phyloP scores from a whole-genome alignment of 2,797 vertebrate species.

The Moxostoma hubbsi region DNA sequence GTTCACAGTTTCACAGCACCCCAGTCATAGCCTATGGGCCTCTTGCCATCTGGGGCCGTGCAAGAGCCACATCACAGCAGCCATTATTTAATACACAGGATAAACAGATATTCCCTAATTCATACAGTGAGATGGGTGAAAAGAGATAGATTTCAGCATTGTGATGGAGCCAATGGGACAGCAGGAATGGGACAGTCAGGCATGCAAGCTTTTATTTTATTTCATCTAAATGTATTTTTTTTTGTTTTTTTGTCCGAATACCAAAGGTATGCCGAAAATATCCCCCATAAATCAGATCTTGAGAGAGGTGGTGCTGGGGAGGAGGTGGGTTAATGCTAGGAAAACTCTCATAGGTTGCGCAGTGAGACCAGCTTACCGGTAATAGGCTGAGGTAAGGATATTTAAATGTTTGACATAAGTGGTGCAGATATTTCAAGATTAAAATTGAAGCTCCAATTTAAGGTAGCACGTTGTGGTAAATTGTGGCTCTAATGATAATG shows the following conservation, averaged over 20 bases:
- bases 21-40: constrained; percentile 50
- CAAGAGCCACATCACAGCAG: constrained; percentile 10
- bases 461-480: too few species aligned
- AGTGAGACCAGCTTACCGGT: too few species aligned
- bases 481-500: too few species aligned
- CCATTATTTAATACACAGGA: constrained; percentile 45
- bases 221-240: background rate
- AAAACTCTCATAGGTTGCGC: too few species aligned
- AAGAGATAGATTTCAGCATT: constrained; percentile 20
- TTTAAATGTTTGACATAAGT: too few species aligned
- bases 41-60: constrained; percentile 52
- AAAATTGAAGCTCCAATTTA: too few species aligned
- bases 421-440: too few species aligned
- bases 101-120: constrained; percentile 51
- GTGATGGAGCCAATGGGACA: constrained; percentile 9
- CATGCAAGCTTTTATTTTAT: constrained; percentile 4
- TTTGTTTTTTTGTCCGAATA: background rate
- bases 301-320: too few species aligned
- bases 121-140: constrained; percentile 16
- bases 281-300: too few species aligned
- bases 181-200: background rate
- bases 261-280: background rate
- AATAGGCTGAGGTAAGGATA: too few species aligned
- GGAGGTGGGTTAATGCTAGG: too few species aligned
- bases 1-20: constrained; percentile 52